These are phyloP conservation scores for Pangasius larnaudii DNA, from an alignment of 2,797 vertebrate genomes.

Conservation along the genomic window DNA sequence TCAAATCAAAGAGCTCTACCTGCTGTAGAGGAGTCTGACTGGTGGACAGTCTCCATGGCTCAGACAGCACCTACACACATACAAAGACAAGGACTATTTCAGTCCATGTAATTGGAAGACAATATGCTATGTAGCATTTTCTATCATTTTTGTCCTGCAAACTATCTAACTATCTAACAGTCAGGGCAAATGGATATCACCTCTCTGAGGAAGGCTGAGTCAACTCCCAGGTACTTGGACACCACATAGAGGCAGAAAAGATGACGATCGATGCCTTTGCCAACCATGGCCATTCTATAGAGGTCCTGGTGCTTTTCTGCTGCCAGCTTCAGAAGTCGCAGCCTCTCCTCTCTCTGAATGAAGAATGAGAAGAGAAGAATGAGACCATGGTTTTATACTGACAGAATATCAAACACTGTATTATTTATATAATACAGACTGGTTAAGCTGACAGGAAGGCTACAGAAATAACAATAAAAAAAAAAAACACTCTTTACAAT, in stretches of 20 bases:
- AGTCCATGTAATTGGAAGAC: neutral
- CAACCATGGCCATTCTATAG: slow-evolving; percentile 92
- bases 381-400: neutral
- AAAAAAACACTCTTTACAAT: neutral
- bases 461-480: neutral
- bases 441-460: neutral
- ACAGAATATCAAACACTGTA: neutral
- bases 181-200: slow-evolving; percentile 65
- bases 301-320: slow-evolving; percentile 87
- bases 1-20: slow-evolving; percentile 84
- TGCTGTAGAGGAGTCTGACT: slow-evolving; percentile 96
- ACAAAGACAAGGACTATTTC: neutral
- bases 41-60: slow-evolving; percentile 95
- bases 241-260: slow-evolving; percentile 98
- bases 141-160: neutral
- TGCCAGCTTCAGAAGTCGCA: slow-evolving; percentile 79
- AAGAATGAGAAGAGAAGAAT: neutral
- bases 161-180: neutral
- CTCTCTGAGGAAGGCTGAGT: slow-evolving; percentile 94
- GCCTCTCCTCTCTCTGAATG: slow-evolving; percentile 80
- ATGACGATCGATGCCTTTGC: slow-evolving; percentile 92
- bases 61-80: slow-evolving; percentile 86
- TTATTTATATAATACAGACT: too few species aligned
- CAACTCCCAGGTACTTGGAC: slow-evolving; percentile 93
- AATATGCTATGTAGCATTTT: neutral